phyloP scores from a whole-genome alignment of 2,797 vertebrate species.

The Adelosebastes latens region DNA sequence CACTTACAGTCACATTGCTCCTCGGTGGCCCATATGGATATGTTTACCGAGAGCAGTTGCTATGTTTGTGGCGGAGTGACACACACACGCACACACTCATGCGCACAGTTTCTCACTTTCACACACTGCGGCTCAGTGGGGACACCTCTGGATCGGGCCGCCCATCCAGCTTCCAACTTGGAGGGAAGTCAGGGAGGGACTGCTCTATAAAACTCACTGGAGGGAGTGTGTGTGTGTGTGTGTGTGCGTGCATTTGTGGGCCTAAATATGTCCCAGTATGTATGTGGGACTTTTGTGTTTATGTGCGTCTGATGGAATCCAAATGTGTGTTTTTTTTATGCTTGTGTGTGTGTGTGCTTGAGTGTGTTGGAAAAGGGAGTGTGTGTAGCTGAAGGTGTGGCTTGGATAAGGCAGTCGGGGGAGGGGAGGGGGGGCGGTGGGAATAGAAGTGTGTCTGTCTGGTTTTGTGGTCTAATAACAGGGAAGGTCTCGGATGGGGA shows the following conservation, averaged over 20 bases:
- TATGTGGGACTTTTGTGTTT: not conserved
- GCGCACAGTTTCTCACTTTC: not conserved
- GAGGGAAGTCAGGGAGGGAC: conserved; percentile 38
- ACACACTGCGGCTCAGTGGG: conserved; percentile 29
- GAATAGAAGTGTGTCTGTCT: conserved; percentile 52
- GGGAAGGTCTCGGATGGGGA: conserved; percentile 29
- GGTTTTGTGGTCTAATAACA: conserved; percentile 58
- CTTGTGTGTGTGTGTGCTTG: not conserved
- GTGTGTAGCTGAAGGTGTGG: conserved; percentile 7
- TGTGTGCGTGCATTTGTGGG: not conserved
- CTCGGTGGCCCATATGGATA: conserved; percentile 46
- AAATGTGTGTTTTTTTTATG: conserved; percentile 10
- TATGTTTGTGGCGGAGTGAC: conserved; percentile 53
- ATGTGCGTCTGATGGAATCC: not conserved
- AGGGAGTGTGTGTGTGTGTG: not conserved
- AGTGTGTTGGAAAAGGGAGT: not conserved
- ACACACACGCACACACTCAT: not conserved
- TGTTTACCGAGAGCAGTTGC: conserved; percentile 68
- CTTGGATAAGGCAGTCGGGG: conserved; percentile 9
- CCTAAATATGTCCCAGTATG: not conserved
- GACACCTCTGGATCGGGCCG: conserved; percentile 47
- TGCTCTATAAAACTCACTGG: conserved; percentile 27
- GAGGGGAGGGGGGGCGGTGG: not conserved
- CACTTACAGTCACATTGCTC: conserved; percentile 34
- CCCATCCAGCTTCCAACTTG: conserved; percentile 47